Evolutionary conservation across 2,888 invertebrate species (phyloP).

Genomic region (Lepetodrilus schrolli): DNA sequence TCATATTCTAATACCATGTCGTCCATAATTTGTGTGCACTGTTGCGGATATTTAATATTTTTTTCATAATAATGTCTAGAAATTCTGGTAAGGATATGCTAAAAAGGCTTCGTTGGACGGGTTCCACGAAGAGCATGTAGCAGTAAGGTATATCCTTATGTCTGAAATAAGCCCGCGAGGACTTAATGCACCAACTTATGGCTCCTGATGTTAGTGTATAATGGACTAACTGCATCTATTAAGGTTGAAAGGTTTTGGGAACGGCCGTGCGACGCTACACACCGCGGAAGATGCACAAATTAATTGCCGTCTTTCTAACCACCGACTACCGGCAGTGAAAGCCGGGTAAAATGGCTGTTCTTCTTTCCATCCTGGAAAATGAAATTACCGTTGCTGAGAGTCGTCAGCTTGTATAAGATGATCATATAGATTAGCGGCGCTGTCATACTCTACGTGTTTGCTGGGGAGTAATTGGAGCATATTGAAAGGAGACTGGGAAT

Average conservation of each 20-base stretch:
- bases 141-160: too few species aligned
- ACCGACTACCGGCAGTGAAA: not conserved
- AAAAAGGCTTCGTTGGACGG: too few species aligned
- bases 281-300: not conserved
- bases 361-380: not conserved
- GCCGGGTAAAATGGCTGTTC: not conserved
- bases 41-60: too few species aligned
- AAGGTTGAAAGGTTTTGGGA: constrained; percentile 3
- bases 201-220: not conserved
- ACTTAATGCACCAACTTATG: not conserved
- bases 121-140: too few species aligned
- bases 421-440: not conserved
- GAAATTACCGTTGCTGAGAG: not conserved
- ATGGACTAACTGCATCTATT: constrained; percentile 20
- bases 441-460: not conserved
- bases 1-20: too few species aligned
- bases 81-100: too few species aligned
- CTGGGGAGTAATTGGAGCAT: not conserved
- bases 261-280: not conserved
- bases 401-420: not conserved
- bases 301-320: not conserved
- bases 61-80: too few species aligned
- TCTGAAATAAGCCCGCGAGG: not conserved
- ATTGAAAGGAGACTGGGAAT: not conserved
- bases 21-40: too few species aligned